Conservation (phyloP, 2,797 vertebrate species). For the Sebastes matsubarae region DNA sequence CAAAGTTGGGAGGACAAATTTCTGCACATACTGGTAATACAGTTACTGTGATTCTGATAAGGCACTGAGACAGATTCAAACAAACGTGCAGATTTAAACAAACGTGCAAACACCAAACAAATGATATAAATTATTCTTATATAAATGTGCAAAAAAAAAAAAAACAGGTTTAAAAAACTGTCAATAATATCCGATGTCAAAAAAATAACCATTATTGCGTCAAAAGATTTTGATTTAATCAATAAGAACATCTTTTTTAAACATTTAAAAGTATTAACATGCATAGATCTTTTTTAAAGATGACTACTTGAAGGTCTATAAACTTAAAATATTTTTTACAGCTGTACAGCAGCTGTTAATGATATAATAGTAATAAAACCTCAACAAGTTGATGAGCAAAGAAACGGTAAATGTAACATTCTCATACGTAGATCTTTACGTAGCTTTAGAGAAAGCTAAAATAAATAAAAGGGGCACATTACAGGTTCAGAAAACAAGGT, state of each 20-base stretch:
- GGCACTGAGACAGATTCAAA: conserved; percentile 26
- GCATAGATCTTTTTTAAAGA: not conserved
- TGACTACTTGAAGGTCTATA: not conserved
- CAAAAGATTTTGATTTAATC: not conserved
- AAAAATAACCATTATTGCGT: conserved; percentile 1
- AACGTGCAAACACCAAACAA: not conserved
- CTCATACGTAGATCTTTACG: not conserved
- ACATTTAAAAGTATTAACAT: not conserved
- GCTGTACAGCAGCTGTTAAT: not conserved
- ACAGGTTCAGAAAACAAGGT: not conserved
- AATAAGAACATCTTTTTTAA: not conserved
- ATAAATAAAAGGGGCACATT: not conserved
- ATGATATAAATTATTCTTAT: not conserved
- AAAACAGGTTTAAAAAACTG: not conserved
- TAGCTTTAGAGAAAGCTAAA: not conserved
- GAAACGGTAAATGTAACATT: not conserved
- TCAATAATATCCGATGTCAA: not conserved
- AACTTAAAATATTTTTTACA: not conserved
- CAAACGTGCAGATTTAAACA: not conserved
- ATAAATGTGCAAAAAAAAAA: conserved; percentile 13
- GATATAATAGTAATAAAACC: not conserved
- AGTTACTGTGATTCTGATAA: conserved; percentile 21
- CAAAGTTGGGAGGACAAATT: not conserved
- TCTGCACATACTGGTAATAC: not conserved
- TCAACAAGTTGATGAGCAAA: not conserved